Evolutionary conservation across 2,888 invertebrate genomes (phyloP).

Genomic region (Lepidochrysops patricia): DNA sequence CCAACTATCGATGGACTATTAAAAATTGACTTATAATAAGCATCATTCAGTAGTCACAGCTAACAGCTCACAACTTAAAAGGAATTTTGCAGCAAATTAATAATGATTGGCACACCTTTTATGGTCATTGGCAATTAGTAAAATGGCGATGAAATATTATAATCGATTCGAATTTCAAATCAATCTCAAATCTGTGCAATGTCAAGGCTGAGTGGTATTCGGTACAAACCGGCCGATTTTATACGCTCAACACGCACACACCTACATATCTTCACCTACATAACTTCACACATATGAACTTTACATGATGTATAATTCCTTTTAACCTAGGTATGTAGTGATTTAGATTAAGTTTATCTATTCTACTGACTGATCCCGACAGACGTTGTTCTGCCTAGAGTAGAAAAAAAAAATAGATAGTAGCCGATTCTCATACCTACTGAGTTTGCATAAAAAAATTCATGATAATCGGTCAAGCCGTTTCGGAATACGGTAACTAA

Average conservation of each 20-base stretch:
- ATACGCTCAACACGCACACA: neutral
- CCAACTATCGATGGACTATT: too few relatives aligned
- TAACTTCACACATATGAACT: conserved; percentile 1
- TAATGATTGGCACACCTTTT: neutral
- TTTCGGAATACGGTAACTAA: too few relatives aligned
- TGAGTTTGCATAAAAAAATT: too few relatives aligned
- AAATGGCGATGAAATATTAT: neutral
- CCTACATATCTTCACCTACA: neutral
- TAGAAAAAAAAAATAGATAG: too few relatives aligned
- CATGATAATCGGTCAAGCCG: too few relatives aligned
- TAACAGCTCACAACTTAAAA: too few relatives aligned
- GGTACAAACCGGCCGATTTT: conserved; percentile 1
- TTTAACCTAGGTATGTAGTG: too few relatives aligned
- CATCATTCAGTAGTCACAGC: neutral
- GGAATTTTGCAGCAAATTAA: neutral
- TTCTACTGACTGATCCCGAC: too few relatives aligned
- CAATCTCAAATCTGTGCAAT: neutral
- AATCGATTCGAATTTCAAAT: neutral
- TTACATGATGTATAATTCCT: neutral
- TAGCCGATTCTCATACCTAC: too few relatives aligned
- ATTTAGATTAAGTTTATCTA: too few relatives aligned
- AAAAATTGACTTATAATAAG: too few relatives aligned
- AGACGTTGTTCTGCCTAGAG: too few relatives aligned
- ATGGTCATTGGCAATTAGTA: neutral
- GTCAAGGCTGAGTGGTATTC: conserved; percentile 6